phyloP scores from a whole-genome alignment of 2,797 vertebrate species.

The Acanthurus leucopareius region DNA sequence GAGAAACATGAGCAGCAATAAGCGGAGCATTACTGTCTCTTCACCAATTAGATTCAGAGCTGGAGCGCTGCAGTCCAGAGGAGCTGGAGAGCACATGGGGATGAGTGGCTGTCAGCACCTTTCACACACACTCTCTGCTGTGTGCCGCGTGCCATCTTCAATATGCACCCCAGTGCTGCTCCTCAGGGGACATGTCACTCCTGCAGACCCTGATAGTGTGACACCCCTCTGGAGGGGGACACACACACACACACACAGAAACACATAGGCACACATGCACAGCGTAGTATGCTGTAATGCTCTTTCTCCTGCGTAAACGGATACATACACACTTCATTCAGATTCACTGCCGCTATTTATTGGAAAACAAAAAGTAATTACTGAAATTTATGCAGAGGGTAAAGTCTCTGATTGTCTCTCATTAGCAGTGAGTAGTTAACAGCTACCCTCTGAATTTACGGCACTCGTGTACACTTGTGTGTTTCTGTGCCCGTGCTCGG shows the following conservation, averaged over 20 bases:
- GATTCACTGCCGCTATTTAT: constrained; percentile 61
- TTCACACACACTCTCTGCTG: constrained; percentile 48
- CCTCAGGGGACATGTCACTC: constrained; percentile 52
- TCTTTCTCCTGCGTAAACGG: constrained; percentile 8
- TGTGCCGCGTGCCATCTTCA: constrained; percentile 57
- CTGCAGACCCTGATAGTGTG: constrained; percentile 41
- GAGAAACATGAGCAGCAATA: constrained; percentile 15
- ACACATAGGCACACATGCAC: neutral
- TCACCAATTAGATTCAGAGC: constrained; percentile 28
- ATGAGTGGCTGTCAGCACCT: constrained; percentile 58
- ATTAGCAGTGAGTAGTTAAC: constrained; percentile 78
- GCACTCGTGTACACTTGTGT: constrained; percentile 39
- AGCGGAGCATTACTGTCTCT: constrained; percentile 19
- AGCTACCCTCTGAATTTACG: constrained; percentile 62
- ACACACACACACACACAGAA: neutral
- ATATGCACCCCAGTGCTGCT: constrained; percentile 52
- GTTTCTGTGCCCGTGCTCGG: constrained; percentile 23
- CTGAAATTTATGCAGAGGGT: constrained; percentile 74
- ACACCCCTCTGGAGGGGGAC: constrained; percentile 34
- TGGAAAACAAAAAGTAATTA: constrained; percentile 81
- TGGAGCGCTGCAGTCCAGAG: constrained; percentile 30
- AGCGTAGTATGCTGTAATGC: constrained; percentile 6
- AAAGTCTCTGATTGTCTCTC: constrained; percentile 76
- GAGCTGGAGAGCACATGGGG: constrained; percentile 41
- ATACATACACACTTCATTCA: constrained; percentile 49